Evolutionary conservation across 2,888 invertebrate genomes (phyloP).

Genomic region (Lymantria monacha): DNA sequence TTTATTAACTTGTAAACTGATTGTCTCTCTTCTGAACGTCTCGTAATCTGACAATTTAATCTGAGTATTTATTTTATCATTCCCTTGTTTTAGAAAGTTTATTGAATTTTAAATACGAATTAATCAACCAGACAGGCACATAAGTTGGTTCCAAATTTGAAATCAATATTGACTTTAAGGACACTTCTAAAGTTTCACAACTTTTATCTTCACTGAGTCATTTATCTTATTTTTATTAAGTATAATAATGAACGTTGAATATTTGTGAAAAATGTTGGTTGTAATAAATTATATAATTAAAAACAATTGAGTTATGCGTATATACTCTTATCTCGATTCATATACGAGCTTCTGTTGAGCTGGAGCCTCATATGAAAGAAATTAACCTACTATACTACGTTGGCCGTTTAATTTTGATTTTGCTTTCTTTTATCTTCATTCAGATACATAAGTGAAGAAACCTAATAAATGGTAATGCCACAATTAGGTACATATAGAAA

Average conservation of each 20-base stretch:
- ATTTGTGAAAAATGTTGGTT: not conserved
- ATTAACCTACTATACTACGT: no score
- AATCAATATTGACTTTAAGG: conserved; percentile 40
- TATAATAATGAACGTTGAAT: conserved; percentile 2
- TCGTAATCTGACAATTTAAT: conserved; percentile 6
- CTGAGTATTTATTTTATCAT: conserved; percentile 4
- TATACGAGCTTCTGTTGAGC: no score
- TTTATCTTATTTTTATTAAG: conserved; percentile 39
- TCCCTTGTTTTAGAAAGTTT: not conserved
- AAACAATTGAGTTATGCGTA: no score
- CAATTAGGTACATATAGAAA: no score
- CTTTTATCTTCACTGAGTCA: conserved; percentile 37
- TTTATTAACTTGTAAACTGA: conserved; percentile 22
- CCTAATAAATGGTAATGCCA: no score
- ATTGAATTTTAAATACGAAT: conserved; percentile 7
- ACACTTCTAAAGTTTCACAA: conserved; percentile 33
- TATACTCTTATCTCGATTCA: no score
- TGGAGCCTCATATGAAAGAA: no score
- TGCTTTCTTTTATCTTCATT: no score
- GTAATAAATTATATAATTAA: not conserved
- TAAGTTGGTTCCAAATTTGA: conserved; percentile 29
- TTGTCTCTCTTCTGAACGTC: conserved; percentile 8
- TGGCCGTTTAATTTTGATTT: no score
- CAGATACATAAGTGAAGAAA: no score
- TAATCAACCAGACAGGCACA: conserved; percentile 9